Conservation (phyloP, 2,113 vertebrate genomes). For the Microtus richardsoni region DNA sequence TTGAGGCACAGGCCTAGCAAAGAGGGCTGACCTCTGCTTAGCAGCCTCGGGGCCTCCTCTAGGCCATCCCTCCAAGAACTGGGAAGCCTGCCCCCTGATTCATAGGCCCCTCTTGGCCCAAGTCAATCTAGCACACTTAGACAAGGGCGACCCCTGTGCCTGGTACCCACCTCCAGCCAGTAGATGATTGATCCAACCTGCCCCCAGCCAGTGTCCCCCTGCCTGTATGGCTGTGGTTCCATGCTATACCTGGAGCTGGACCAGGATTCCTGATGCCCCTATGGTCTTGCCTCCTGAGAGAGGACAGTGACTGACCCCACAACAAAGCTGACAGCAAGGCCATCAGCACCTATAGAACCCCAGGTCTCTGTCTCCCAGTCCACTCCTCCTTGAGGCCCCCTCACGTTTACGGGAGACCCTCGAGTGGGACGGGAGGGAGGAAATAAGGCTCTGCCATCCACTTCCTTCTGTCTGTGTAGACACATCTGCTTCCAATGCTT, state of each 20-base stretch:
- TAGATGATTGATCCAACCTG: neutral
- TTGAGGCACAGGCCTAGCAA: neutral
- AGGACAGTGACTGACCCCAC: neutral
- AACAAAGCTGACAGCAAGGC: neutral
- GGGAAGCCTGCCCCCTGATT: neutral
- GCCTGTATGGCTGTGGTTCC: neutral
- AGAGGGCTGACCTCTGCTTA: too few species aligned
- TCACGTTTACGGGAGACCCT: too few species aligned
- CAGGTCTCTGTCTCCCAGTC: neutral
- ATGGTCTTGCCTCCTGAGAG: neutral
- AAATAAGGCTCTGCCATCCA: neutral
- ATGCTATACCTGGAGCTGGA: neutral
- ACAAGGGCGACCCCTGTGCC: neutral
- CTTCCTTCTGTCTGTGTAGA: neutral
- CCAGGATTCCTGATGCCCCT: neutral
- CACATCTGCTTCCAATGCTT: accelerated
- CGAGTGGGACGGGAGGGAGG: neutral
- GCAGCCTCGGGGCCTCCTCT: neutral
- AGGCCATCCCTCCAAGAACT: neutral
- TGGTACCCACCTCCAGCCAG: neutral
- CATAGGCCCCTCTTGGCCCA: neutral
- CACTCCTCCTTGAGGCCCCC: too few species aligned
- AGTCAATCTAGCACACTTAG: accelerated
- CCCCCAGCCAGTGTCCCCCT: neutral
- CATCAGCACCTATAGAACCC: accelerated